Evolutionary conservation across 2,797 vertebrate genomes (phyloP).

Genomic region (Steatocranus sp.): DNA sequence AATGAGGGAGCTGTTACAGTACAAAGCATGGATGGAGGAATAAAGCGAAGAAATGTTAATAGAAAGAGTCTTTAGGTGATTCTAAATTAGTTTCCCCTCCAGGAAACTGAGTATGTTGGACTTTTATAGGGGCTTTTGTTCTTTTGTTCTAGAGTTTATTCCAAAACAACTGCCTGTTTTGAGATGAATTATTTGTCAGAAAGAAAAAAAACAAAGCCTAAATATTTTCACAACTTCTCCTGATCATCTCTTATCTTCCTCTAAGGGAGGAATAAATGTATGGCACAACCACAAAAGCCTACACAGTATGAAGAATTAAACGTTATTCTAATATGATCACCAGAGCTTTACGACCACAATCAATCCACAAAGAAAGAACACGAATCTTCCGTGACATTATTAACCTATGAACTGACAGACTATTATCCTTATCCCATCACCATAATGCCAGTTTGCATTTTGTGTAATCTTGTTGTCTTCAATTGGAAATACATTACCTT

Average conservation of each 20-base stretch:
- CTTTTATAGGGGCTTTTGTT: background rate
- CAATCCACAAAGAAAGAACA: background rate
- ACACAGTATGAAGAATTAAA: background rate
- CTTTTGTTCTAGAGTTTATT: background rate
- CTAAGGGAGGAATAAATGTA: background rate
- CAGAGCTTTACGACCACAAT: background rate
- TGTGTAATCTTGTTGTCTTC: constrained; percentile 36
- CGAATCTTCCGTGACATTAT: background rate
- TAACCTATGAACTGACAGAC: background rate
- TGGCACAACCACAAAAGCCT: background rate
- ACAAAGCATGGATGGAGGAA: background rate
- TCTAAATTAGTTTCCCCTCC: background rate
- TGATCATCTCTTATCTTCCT: background rate
- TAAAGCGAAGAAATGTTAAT: background rate
- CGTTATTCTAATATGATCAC: background rate
- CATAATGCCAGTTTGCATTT: background rate
- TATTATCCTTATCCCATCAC: constrained; percentile 1
- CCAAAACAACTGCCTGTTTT: background rate
- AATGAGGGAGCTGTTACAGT: background rate
- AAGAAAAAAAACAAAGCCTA: background rate
- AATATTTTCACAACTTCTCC: background rate
- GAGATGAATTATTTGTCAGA: background rate
- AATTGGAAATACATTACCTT: constrained; percentile 8
- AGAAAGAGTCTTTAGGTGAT: background rate
- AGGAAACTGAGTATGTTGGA: background rate